Conservation (phyloP, 2,797 vertebrate species). For the Gymnoscopelus microlampas region DNA sequence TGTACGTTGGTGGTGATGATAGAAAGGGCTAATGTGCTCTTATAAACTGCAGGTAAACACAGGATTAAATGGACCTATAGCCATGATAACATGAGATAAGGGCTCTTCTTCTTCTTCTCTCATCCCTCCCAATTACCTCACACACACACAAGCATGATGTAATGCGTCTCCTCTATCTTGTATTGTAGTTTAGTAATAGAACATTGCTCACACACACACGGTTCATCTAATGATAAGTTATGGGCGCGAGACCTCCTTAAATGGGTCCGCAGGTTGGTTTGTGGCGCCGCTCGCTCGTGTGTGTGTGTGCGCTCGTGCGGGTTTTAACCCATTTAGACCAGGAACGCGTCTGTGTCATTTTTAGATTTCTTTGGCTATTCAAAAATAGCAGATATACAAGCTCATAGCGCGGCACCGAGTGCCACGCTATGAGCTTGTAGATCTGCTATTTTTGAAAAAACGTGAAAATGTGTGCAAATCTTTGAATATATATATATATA, state of each 20-base stretch:
- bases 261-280: conserved; percentile 43
- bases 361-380: no score
- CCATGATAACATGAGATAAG: neutral
- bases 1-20: conserved; percentile 8
- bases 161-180: conserved; percentile 58
- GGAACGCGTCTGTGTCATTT: no score
- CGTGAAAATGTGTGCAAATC: no score
- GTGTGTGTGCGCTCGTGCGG: conserved; percentile 17
- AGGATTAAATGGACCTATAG: conserved; percentile 31
- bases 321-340: no score
- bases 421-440: no score
- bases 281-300: conserved; percentile 18
- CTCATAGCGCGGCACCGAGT: no score
- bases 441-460: no score
- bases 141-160: conserved; percentile 59
- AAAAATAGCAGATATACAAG: no score
- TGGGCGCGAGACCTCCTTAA: conserved; percentile 59
- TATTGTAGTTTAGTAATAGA: conserved; percentile 65
- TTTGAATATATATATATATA: no score
- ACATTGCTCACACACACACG: conserved; percentile 60
- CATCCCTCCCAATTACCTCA: conserved; percentile 57
- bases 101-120: conserved; percentile 17
- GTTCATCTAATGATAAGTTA: conserved; percentile 67
- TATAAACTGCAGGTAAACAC: conserved; percentile 39
- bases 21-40: conserved; percentile 26